phyloP scores from a whole-genome alignment of 2,113 vertebrate species.

The Ceyx cyanopectus region DNA sequence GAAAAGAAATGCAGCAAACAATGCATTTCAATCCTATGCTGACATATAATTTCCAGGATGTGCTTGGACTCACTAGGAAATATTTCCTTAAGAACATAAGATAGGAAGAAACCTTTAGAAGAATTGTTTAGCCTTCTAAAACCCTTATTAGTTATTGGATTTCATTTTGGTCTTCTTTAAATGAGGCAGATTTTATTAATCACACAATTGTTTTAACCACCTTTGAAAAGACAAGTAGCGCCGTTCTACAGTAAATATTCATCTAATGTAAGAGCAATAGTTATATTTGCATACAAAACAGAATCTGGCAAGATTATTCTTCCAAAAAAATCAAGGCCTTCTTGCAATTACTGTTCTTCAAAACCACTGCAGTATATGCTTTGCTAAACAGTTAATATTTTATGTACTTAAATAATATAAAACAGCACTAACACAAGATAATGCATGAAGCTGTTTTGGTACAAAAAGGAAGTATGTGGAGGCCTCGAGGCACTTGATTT shows the following conservation, averaged over 20 bases:
- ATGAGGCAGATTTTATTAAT: not conserved
- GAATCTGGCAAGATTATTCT: not conserved
- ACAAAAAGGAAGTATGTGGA: not conserved
- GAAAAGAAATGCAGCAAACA: not conserved
- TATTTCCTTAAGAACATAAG: not conserved
- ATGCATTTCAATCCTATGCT: not conserved
- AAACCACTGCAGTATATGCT: not conserved
- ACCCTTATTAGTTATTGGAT: not conserved
- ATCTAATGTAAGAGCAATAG: not conserved
- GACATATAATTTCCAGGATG: not conserved
- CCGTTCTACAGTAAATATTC: not conserved
- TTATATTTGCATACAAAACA: not conserved
- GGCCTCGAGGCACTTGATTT: not conserved
- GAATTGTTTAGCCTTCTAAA: not conserved
- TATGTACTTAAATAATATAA: not conserved
- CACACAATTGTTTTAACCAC: not conserved
- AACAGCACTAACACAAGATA: not conserved
- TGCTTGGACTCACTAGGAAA: not conserved
- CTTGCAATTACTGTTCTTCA: not conserved
- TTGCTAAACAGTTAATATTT: not conserved
- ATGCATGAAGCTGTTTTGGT: not conserved
- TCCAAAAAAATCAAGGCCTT: not conserved
- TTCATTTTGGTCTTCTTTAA: not conserved
- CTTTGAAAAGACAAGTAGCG: not conserved
- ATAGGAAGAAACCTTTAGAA: not conserved